Conservation (phyloP, 2,888 invertebrate species). For the Hyles lineata region DNA sequence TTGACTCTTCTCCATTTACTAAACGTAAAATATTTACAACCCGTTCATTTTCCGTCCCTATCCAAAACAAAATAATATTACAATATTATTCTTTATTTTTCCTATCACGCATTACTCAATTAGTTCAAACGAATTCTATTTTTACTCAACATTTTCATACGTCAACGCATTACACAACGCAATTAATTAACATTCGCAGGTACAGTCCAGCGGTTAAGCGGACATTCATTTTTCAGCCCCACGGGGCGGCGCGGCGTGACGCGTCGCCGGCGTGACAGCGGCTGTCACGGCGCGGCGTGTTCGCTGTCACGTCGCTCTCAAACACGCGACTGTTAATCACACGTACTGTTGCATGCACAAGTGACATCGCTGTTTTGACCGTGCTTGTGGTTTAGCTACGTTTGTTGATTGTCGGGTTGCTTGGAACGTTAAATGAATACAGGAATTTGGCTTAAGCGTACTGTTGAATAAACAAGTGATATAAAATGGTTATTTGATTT, state of each 20-base stretch:
- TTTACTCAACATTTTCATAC: not conserved
- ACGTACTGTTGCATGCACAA: constrained; percentile 21
- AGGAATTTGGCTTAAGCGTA: no score
- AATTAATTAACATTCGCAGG: constrained; percentile 11
- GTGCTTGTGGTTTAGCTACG: not conserved
- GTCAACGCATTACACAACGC: not conserved
- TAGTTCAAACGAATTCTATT: no score
- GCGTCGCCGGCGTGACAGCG: constrained; percentile 54
- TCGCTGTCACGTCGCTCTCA: constrained; percentile 20
- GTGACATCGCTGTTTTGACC: constrained; percentile 14
- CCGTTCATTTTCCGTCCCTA: no score
- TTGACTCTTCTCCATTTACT: no score
- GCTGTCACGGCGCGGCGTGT: constrained; percentile 49
- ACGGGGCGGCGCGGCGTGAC: constrained; percentile 40
- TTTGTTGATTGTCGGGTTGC: not conserved
- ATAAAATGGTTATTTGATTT: no score
- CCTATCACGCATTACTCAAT: no score
- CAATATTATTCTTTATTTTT: no score
- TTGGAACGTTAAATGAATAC: not conserved
- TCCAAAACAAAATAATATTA: no score
- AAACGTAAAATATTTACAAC: no score
- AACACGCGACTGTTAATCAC: constrained; percentile 29
- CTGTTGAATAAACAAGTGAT: no score
- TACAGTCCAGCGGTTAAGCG: constrained; percentile 3
- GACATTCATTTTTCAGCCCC: constrained; percentile 43